Percentiles rank a stretch among this genome's conserved stretches.
Conservation (phyloP, 2,888 invertebrate species). For the Pheosia gnoma region DNA sequence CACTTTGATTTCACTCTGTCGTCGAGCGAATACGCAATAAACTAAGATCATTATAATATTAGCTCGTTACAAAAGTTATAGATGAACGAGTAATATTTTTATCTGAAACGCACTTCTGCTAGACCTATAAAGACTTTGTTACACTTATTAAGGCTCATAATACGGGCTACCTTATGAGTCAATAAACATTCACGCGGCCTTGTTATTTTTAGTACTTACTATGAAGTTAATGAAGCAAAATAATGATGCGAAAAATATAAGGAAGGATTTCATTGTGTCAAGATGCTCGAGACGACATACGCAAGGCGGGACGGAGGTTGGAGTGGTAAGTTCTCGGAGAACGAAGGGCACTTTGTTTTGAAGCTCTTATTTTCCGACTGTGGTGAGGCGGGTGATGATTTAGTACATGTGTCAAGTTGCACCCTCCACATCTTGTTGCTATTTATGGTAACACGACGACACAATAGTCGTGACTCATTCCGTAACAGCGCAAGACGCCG, state of each 20-base stretch:
- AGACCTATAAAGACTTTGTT: neutral
- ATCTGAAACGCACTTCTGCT: slow-evolving; percentile 9
- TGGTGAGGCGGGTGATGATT: slow-evolving; percentile 46
- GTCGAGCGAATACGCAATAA: slow-evolving; percentile 19
- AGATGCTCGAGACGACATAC: slow-evolving; percentile 54
- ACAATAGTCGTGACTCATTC: slow-evolving; percentile 66
- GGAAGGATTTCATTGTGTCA: slow-evolving; percentile 41
- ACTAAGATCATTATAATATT: slow-evolving; percentile 20
- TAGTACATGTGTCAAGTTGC: slow-evolving; percentile 53
- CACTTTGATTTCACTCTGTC: neutral
- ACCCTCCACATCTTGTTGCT: slow-evolving; percentile 61
- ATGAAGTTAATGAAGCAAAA: slow-evolving; percentile 28
- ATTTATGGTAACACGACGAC: slow-evolving; percentile 67
- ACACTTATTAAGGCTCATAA: slow-evolving; percentile 40
- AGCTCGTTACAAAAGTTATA: slow-evolving; percentile 16
- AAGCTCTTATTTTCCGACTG: slow-evolving; percentile 64
- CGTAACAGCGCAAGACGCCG: slow-evolving; percentile 46
- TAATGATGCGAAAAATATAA: slow-evolving; percentile 36
- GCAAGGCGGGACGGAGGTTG: slow-evolving; percentile 45
- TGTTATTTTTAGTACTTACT: slow-evolving; percentile 37
- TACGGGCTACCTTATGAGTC: slow-evolving; percentile 46
- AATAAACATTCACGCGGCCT: slow-evolving; percentile 46
- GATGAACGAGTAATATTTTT: slow-evolving; percentile 31
- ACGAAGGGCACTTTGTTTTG: slow-evolving; percentile 63
- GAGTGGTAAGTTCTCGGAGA: slow-evolving; percentile 44